phyloP scores from a whole-genome alignment of 2,113 vertebrate species.

The Crocuta crocuta region DNA sequence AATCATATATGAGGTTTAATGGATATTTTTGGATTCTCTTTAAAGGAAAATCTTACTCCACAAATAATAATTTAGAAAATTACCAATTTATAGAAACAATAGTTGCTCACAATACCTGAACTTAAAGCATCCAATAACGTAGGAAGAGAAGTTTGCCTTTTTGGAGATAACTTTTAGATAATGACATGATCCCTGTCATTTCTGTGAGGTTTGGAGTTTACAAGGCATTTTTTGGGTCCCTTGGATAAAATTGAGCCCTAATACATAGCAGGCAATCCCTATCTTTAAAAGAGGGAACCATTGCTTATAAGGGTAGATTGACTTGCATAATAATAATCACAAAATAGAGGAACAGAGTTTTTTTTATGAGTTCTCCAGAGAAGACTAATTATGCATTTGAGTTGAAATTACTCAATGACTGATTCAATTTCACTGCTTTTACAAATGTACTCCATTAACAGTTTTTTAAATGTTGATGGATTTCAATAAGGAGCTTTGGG shows the following conservation, averaged over 20 bases:
- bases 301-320: neutral
- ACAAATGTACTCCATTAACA: neutral
- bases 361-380: neutral
- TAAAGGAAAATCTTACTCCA: neutral
- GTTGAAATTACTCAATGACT: neutral
- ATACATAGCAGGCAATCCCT: neutral
- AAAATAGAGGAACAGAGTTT: neutral
- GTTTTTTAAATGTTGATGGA: neutral
- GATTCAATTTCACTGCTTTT: neutral
- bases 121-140: neutral
- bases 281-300: neutral
- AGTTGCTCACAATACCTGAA: neutral
- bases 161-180: neutral
- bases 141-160: neutral
- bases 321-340: neutral
- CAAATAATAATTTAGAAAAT: neutral
- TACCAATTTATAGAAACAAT: neutral
- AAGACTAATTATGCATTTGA: neutral
- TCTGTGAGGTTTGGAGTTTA: neutral
- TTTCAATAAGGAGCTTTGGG: neutral
- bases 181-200: neutral
- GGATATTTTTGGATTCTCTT: neutral
- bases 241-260: neutral
- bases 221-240: neutral
- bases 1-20: neutral